Evolutionary conservation across 2,797 vertebrate genomes (phyloP).

Genomic region (Gorsachius magnificus): DNA sequence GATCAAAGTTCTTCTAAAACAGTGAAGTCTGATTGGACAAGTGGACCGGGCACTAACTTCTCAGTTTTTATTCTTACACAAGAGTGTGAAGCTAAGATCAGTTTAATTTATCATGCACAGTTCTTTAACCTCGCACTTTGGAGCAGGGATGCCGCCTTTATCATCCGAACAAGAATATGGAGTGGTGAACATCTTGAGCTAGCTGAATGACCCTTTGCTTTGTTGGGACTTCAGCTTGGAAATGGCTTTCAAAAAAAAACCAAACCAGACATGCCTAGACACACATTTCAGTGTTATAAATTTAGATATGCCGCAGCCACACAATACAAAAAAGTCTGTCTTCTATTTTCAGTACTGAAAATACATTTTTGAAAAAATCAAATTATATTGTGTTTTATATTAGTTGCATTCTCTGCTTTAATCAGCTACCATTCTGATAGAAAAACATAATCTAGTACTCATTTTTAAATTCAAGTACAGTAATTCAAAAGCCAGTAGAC

Average conservation of each 20-base stretch:
- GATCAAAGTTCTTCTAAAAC: neutral
- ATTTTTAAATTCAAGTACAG: neutral
- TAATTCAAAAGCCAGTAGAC: neutral
- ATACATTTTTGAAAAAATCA: neutral
- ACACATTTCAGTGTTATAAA: neutral
- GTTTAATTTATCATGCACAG: rapidly evolving
- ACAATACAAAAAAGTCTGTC: neutral
- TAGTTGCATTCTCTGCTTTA: neutral
- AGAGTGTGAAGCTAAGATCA: neutral
- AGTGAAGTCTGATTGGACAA: neutral
- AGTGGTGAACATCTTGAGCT: neutral
- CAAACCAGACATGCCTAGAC: conserved; percentile 3
- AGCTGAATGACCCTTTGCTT: neutral
- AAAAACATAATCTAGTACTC: neutral
- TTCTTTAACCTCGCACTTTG: neutral
- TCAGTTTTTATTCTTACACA: neutral
- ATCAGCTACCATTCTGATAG: neutral
- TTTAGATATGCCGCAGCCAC: neutral
- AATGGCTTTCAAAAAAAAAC: neutral
- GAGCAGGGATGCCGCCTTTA: neutral
- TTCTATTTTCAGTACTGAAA: conserved; percentile 47
- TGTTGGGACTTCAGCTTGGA: neutral
- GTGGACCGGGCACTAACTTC: neutral
- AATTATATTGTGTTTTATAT: neutral
- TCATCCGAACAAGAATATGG: neutral